phyloP scores from a whole-genome alignment of 2,797 vertebrate genomes.

The Clarias laeviceps region DNA sequence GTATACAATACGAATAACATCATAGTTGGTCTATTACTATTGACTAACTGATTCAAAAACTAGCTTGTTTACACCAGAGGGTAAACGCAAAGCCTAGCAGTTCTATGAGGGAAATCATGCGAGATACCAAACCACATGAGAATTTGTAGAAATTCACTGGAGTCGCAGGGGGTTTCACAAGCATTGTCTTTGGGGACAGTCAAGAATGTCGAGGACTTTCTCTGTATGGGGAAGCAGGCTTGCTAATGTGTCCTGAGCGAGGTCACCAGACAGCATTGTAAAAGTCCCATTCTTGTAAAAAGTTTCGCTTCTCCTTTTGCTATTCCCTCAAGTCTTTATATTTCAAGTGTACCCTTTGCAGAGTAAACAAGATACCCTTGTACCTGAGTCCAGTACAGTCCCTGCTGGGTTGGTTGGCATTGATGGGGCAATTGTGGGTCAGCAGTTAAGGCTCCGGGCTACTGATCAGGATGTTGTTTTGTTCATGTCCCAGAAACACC shows the following conservation, averaged over 20 bases:
- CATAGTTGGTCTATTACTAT: no score
- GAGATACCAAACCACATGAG: not conserved
- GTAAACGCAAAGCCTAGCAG: conserved; percentile 13
- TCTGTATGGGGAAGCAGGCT: conserved; percentile 13
- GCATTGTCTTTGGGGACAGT: conserved; percentile 26
- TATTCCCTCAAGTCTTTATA: not conserved
- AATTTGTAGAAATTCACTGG: not conserved
- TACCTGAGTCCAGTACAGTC: not conserved
- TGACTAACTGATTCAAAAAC: not conserved
- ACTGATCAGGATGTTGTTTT: not conserved
- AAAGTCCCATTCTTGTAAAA: conserved; percentile 39
- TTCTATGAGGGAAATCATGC: conserved; percentile 8
- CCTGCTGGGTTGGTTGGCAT: not conserved
- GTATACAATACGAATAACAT: not conserved
- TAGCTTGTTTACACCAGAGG: not conserved
- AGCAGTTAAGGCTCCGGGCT: not conserved
- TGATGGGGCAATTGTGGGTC: not conserved
- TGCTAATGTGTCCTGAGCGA: conserved; percentile 16
- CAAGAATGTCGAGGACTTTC: conserved; percentile 21
- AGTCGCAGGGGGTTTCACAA: conserved; percentile 13
- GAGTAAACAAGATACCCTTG: not conserved
- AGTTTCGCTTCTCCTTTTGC: conserved; percentile 33
- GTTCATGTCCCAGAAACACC: not conserved
- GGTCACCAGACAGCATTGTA: conserved; percentile 22
- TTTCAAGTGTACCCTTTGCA: not conserved